Percentiles rank a stretch among this genome's conserved stretches.
These are phyloP conservation scores for Pangasius krempfi DNA, from an alignment of 2,797 vertebrate genomes.

Conservation along the genomic window DNA sequence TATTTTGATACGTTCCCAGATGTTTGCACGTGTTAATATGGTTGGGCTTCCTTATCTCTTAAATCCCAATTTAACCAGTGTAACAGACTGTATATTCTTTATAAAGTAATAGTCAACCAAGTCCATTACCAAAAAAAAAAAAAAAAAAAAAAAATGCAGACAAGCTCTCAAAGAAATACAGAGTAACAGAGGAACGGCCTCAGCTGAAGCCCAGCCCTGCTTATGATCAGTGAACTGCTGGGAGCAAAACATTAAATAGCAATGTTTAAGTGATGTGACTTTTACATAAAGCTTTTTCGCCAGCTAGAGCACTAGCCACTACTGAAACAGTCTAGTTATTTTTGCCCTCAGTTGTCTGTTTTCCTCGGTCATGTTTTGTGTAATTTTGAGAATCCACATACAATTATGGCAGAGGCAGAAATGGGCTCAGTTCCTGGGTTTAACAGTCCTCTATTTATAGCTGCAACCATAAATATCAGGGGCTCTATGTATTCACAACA, in stretches of 20 bases:
- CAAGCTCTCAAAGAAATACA: not conserved
- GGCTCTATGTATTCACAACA: conserved; percentile 39
- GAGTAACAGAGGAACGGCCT: not conserved
- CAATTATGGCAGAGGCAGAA: conserved; percentile 57
- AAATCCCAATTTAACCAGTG: not conserved
- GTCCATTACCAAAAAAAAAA: not conserved
- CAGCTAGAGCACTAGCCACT: conserved; percentile 51
- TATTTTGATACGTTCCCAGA: not conserved
- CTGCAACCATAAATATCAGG: conserved; percentile 52
- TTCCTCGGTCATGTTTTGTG: conserved; percentile 47
- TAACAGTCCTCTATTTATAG: conserved; percentile 60
- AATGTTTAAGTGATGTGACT: conserved; percentile 23
- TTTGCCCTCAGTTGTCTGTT: conserved; percentile 48
- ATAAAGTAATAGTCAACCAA: not conserved
- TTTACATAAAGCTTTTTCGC: conserved; percentile 13
- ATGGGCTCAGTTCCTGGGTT: conserved; percentile 52
- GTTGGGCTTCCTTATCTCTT: not conserved
- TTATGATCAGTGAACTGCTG: conserved; percentile 8
- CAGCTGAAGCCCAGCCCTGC: not conserved
- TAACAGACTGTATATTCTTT: not conserved
- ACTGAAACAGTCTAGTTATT: conserved; percentile 47
- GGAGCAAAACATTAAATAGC: conserved; percentile 23
- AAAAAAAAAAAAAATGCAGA: not conserved
- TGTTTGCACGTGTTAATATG: not conserved
- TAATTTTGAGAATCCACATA: conserved; percentile 49